Evolutionary conservation across 2,113 vertebrate species (phyloP).

Genomic region (Ictidomys tridecemlineatus): DNA sequence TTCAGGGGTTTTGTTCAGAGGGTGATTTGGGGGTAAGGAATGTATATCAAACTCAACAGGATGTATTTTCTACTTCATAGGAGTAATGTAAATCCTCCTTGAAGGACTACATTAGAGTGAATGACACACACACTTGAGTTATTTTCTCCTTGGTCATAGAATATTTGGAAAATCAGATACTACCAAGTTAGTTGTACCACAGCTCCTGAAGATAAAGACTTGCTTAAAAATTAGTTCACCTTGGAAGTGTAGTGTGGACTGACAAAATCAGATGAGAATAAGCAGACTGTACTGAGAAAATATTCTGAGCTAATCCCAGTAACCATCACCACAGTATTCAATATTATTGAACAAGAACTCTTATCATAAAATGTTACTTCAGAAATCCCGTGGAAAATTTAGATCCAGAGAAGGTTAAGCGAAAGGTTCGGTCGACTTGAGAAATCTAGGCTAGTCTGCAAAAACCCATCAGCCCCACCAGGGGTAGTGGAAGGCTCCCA

Average conservation of each 20-base stretch:
- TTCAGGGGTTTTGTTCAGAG: neutral
- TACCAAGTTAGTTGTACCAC: constrained; percentile 32
- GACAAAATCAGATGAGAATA: constrained; percentile 15
- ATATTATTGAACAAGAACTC: constrained; percentile 12
- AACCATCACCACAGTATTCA: neutral
- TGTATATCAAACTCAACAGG: neutral
- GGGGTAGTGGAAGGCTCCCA: neutral
- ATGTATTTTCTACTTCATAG: constrained; percentile 27
- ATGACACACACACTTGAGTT: neutral
- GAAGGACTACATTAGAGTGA: neutral
- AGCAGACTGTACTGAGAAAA: constrained; percentile 53
- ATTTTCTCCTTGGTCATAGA: constrained; percentile 26
- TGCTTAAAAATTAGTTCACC: neutral
- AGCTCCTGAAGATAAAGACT: constrained; percentile 41
- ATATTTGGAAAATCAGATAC: constrained; percentile 6
- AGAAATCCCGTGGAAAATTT: neutral
- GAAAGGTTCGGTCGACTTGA: neutral
- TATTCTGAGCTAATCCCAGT: constrained; percentile 29
- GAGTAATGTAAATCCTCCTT: neutral
- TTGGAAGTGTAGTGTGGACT: constrained; percentile 1
- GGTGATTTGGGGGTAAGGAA: neutral
- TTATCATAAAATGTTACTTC: constrained; percentile 10
- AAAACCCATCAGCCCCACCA: neutral
- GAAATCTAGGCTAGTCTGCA: neutral
- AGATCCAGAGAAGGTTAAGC: neutral